Evolutionary conservation across 2,113 vertebrate species (phyloP), one percentile per base, ranked within the genome.

Genomic region (Camelus dromedarius): DNA sequence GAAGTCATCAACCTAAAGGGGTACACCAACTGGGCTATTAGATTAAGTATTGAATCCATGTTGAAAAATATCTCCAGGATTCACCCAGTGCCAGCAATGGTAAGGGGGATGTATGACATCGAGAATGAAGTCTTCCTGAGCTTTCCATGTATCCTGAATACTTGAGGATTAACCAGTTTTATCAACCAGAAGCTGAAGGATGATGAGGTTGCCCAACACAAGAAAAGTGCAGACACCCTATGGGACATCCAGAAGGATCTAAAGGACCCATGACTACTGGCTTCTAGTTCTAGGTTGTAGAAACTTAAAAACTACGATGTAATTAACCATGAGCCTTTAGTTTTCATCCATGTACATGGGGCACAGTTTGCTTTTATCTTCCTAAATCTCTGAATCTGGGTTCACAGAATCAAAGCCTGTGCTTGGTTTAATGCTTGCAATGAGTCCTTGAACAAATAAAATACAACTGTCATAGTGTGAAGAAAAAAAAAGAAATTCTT

Each of bases 121-220:
- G 66, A 98, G 3, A 99, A 99, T 0, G 99, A 99, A 58, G 99
- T 99, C 95, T 99, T 99, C 98, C 97, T 99, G 98, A 99, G 99
- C 92, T 99, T 99, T 76, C 99, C 99, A 1, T 99, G 99, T 60
- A 98, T 99, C 66, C 98, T 99, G 84, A 99, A 98, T 96, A 97
- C 98, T 80, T 98, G 97, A 13, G 99, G 99, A 1, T 97, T 99
- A 83, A 98, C 98, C 89, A 99, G 99, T 22, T 99, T 99, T 67
- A 98, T 99, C 98, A 99, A 99, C 96, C 99, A 99, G 98, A 99
- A 99, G 80, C 99, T 99, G 97, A 99, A 98, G 3, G 99, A 99
- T 0, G 98, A 58, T 0, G 99, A 99, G 90, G 99, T 99, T 67
- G 83, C 96, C 58, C 99, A 99, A 96, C 98, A 99, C 96, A 99